Evolutionary conservation across 2,113 vertebrate genomes (phyloP).

Genomic region (Anarrhichthys ocellatus): DNA sequence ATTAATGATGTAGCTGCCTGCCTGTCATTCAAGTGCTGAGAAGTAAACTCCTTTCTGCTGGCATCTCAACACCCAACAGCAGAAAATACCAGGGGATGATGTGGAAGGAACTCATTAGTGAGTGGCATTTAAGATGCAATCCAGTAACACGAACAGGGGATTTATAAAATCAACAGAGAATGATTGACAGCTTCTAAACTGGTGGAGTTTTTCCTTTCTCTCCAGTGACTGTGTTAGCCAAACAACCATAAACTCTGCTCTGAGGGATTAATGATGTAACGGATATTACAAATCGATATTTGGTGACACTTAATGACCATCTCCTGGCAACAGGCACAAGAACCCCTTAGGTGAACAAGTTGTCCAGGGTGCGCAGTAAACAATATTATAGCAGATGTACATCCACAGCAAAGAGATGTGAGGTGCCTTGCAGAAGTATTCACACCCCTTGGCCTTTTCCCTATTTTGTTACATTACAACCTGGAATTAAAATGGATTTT

Average conservation of each 20-base stretch:
- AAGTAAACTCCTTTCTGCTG: constrained; percentile 49
- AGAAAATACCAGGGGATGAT: constrained; percentile 61
- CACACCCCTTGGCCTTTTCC: neutral
- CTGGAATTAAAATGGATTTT: neutral
- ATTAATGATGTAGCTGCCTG: constrained; percentile 54
- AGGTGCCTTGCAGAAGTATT: neutral
- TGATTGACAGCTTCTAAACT: constrained; percentile 63
- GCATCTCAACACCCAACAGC: constrained; percentile 46
- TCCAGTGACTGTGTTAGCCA: constrained; percentile 39
- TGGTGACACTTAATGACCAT: constrained; percentile 45
- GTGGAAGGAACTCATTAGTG: constrained; percentile 65
- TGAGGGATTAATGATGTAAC: constrained; percentile 43
- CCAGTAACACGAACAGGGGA: constrained; percentile 57
- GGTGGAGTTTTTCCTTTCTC: constrained; percentile 37
- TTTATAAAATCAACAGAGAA: constrained; percentile 65
- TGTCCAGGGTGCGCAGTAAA: constrained; percentile 7
- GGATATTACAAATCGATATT: constrained; percentile 49
- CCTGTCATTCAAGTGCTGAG: constrained; percentile 40
- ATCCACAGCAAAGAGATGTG: constrained; percentile 26
- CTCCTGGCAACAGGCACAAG: constrained; percentile 25
- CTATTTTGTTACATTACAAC: neutral
- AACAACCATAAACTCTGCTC: constrained; percentile 35
- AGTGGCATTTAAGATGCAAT: constrained; percentile 71
- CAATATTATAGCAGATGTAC: constrained; percentile 18
- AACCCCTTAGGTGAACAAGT: constrained; percentile 7